Base-by-base conservation (phyloP, 2,113 vertebrate species). In the Clarias gariepinus region DNA sequence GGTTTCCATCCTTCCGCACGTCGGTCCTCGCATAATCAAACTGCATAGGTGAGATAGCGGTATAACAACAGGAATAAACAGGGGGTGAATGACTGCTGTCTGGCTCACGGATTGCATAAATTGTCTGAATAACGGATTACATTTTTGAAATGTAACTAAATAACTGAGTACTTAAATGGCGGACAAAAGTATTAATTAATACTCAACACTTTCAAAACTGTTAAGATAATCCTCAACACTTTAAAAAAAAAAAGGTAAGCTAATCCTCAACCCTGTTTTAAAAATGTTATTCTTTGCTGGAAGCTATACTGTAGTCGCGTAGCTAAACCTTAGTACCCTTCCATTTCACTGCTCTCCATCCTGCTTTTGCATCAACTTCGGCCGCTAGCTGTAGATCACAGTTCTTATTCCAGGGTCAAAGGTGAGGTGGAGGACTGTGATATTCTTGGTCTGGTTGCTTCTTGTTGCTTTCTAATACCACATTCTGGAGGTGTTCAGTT, bases 401-500 rank as follows among this genome's bases (percentile, higher is more conserved):
- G 53, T 81, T 23, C 71, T 58, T 61, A 80, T 68, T 77, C 53
- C 36, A 12, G 7, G 30, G 85, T 71, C 76, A 71, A 74, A 81
- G 80, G 52, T 69, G 60, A 71, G 36, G 10, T 18, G 79, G 16
- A 78, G 76, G 28, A 12, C 83, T 18, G 53, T 76, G 63, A 63
- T 76, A 80, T 52, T 28, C 68, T 52, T 25, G 13, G 18, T 15
- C 79, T 82, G 77, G 58, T 57, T 81, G 55, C 83, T 63, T 21
- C 69, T 53, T 84, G 58, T 41, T 55, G 58, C 36, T 60, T 79
- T 58, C 74, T 83, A 79, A 86, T 76, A 83, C 86, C 55, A 69
- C 30, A 79, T 73, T 57, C 52, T 76, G 84, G 58, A 80, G 83
- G 55, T 85, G 79, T 82, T 85, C 77, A 60, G 79, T 53, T 83